Evolutionary conservation across 2,113 vertebrate species (phyloP), one percentile per base, ranked within the genome.

Genomic region (Uropsilus gracilis): DNA sequence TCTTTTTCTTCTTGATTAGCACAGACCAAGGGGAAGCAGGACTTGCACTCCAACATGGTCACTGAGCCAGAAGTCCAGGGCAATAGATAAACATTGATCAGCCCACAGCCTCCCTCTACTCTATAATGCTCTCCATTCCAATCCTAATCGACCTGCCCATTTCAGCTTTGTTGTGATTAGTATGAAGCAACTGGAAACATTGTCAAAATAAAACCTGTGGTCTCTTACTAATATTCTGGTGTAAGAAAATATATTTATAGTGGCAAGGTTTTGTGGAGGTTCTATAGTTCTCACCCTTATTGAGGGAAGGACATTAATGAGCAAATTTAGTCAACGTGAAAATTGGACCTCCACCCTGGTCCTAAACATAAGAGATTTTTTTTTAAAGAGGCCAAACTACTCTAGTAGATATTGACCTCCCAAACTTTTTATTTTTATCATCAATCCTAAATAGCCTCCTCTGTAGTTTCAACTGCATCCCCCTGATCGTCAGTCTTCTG

Each of bases 401-500:
- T 32, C 11, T 7, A 64, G 24, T 2, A 32, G 2, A 8, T 75
- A 59, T 59, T 48, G 44, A 37, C 24, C 34, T 59, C 32, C 53
- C 34, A 14, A n/a, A 57, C 5, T 44, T 64, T 46, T 59, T 34
- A 85, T 89, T 68, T 85, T 78, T 86, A 28, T 81, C 77, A 91
- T 76, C 6, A 37, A 77, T 81, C 48, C 55, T 30, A 32, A 30
- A 64, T 28, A 68, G 53, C 32, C 3, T 1, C 63, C 48, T 90
- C 76, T 80, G 61, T 14, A 59, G 73, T 95, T 77, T 68, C 77
- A 63, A 84, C 88, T 53, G 0, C 0, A 73, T 37, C 68, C 61
- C 46, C 68, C 61, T 50, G 85, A 95, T 93, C 59, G 88, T 96
- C 96, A 42, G 53, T 48, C 75, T 91, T 39, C 73, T 80, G 69